Evolutionary conservation across 2,888 invertebrate species (phyloP), one percentile per base, ranked within the genome.

Genomic region (Lepeophtheirus nordmannii): DNA sequence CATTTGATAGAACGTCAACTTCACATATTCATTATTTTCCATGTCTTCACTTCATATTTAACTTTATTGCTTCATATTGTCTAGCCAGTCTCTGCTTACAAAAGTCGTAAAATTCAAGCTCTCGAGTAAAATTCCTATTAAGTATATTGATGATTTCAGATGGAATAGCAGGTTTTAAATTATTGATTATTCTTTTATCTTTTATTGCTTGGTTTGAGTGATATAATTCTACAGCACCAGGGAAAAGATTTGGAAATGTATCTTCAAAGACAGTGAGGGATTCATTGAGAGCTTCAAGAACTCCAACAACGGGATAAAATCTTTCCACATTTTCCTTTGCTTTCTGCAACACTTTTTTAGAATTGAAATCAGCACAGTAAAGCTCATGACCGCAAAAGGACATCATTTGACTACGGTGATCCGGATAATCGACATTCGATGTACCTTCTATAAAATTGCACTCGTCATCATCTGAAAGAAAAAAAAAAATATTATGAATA

Each of bases 381-480:
- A 85, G 83, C 69, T 87, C 85, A 73, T 91, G 90, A 1, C 91
- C 91, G 74, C 90, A 91, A 77, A 91, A 91, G 78, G 90, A 89
- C 72, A 89, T 82, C 17, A 87, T 86, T 73, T 71, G 69, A 11
- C 71, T 71, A 10, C 71, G 71, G 69, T 72, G 70, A 77, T 90
- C 89, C 14, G n/a, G 40, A 17, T 10, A 38, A 22, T 62, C 11
- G 74, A 89, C 89, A 71, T 86, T 84, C 0, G 85, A 85, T 73
- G 88, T 88, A 0, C 89, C 89, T 73, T 85, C 84, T 37, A 86
- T 77, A 76, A 89, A 89, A 68, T 84, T 83, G 72, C 90, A 90
- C 75, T 90, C 86, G 59, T 86, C 81, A 74, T 90, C 89, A 0
- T 86, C 62, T 62, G 17, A n/a, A 61, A 14, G 11, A 30, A 61